A percentile compares a stretch with the other conserved stretches of the same genome.
These are phyloP conservation scores for Geodia barretti DNA, from an alignment of 37 sponge, comb jelly and placozoan genomes.

Conservation along the genomic window DNA sequence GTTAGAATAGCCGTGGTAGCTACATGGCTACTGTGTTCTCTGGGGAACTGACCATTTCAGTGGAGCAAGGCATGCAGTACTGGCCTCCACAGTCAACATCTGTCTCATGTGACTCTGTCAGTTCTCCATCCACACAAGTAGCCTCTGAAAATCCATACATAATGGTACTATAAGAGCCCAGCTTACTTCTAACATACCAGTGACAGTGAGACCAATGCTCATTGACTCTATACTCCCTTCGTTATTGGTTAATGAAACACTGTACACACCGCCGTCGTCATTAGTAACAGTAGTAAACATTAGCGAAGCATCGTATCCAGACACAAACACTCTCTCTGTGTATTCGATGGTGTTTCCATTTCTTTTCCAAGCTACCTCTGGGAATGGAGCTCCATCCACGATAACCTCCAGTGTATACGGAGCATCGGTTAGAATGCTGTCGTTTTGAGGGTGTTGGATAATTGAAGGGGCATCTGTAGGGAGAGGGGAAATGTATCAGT, in stretches of 20 bases:
- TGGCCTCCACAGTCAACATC: conserved; percentile 84
- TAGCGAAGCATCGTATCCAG: conserved; percentile 40
- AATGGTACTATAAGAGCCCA: background rate
- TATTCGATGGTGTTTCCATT: conserved; percentile 27
- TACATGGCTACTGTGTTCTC: background rate
- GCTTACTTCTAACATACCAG: background rate
- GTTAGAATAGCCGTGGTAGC: background rate
- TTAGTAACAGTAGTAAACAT: conserved; percentile 23
- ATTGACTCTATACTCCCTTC: conserved; percentile 29
- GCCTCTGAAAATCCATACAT: conserved; percentile 44
- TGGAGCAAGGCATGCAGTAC: conserved; percentile 67
- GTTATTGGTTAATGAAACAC: conserved; percentile 33
- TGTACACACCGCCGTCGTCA: conserved; percentile 59
- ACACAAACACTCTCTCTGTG: conserved; percentile 14
- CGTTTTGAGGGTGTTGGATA: conserved; percentile 15
- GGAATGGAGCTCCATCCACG: conserved; percentile 56
- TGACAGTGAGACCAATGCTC: background rate
- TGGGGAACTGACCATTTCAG: conserved; percentile 22
- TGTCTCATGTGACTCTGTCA: conserved; percentile 67
- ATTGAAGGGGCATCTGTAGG: conserved; percentile 53
- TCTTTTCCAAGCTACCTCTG: conserved; percentile 57
- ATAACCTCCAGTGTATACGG: conserved; percentile 17
- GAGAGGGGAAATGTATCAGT: background rate
- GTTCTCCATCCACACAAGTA: conserved; percentile 70
- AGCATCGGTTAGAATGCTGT: conserved; percentile 43